These are phyloP conservation scores for Galagoides demidoff DNA, from an alignment of 2,797 vertebrate species.

Conservation along the genomic window DNA sequence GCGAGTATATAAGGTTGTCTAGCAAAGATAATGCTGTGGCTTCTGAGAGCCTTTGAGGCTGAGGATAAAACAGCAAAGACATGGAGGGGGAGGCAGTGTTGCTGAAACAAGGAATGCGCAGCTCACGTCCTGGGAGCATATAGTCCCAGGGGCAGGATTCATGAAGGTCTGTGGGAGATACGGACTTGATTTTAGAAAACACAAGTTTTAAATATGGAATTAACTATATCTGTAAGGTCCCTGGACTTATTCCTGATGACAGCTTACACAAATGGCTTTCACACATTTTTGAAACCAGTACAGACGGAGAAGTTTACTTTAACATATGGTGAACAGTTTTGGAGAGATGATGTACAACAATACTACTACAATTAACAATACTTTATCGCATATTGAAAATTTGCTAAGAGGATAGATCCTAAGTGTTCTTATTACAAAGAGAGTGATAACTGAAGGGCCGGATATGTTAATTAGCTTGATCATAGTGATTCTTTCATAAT, in stretches of 20 bases:
- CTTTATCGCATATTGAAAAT: background rate
- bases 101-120: background rate
- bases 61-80: background rate
- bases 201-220: background rate
- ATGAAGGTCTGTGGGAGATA: background rate
- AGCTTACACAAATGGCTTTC: background rate
- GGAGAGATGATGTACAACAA: background rate
- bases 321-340: background rate
- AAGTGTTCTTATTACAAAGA: background rate
- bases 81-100: background rate
- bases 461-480: background rate
- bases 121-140: too few species aligned
- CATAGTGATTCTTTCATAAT: background rate
- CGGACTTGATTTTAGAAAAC: background rate
- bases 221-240: background rate
- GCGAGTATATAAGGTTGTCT: fast-evolving
- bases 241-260: background rate
- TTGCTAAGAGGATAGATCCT: background rate
- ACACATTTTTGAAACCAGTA: background rate
- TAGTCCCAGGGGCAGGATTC: too few species aligned
- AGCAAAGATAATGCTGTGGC: background rate
- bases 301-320: background rate
- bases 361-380: background rate
- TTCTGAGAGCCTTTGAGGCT: background rate
- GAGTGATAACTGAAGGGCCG: background rate